Percentiles rank a stretch among this genome's conserved stretches.
Conservation (phyloP, 2,113 vertebrate genomes). For the Plectropomus leopardus region DNA sequence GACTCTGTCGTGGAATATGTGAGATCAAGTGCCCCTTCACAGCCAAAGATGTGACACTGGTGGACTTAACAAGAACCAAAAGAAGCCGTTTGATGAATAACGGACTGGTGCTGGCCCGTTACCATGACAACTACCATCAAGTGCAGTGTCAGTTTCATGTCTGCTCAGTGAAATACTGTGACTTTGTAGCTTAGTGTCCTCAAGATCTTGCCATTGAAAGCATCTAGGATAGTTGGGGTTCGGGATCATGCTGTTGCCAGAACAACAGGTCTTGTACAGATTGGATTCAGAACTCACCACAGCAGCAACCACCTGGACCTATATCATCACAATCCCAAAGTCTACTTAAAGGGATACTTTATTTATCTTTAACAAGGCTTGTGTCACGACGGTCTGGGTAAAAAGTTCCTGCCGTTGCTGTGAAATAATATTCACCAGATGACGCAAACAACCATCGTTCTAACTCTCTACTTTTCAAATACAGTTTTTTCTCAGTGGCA, state of each 20-base stretch:
- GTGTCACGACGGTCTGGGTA: no score
- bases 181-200: slow-evolving; percentile 28
- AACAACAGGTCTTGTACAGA: neutral
- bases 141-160: slow-evolving; percentile 37
- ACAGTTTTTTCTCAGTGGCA: no score
- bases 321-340: neutral
- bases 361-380: no score
- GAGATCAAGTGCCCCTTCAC: slow-evolving; percentile 43
- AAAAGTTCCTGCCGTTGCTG: no score
- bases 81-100: slow-evolving; percentile 47
- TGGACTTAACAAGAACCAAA: slow-evolving; percentile 19
- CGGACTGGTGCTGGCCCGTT: slow-evolving; percentile 43
- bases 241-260: neutral
- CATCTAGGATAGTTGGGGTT: slow-evolving; percentile 1
- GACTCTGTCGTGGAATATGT: slow-evolving; percentile 22
- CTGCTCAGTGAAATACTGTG: slow-evolving; percentile 41
- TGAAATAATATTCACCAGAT: no score
- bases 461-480: no score
- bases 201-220: slow-evolving; percentile 9
- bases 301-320: neutral
- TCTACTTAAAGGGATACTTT: neutral
- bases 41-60: slow-evolving; percentile 37
- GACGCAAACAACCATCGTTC: no score
- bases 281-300: neutral
- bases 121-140: slow-evolving; percentile 60